Evolutionary conservation across 2,797 vertebrate genomes (phyloP), one percentile per base, ranked within the genome.

Genomic region (Hyperoplus lanceolatus): DNA sequence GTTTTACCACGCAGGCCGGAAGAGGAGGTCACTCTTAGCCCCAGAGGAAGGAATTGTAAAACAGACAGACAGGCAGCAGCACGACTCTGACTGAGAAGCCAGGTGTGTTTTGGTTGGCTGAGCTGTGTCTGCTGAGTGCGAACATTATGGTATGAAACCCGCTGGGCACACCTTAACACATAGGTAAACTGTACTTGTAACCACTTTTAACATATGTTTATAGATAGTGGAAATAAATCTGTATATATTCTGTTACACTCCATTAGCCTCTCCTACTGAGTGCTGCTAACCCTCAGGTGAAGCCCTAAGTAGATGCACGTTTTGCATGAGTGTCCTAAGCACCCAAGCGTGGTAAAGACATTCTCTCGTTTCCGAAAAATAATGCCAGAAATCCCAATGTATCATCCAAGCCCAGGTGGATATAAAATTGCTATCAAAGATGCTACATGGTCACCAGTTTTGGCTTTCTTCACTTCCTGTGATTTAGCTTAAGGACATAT

Each of bases 91-190:
- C 73, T 45, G 46, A 81, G 82, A 88, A 75, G 75, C 81, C 64
- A 83, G 62, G 78, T 87, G 82, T 82, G 86, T 85, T 84, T 73
- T 83, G 73, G 58, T 87, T 90, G 78, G 80, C 70, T 62, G 61
- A 14, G 29, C 55, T 60, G 56, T 46, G 55, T 77, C 70, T 73
- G 67, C 70, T 65, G 60, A 83, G 65, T 83, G 75, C 2, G 1
- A 75, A 75, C 62, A 72, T 75, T 67, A 63, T 54, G 56, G 57
- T 42, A 43, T 50, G 51, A 72, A 82, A 74, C 55, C 70, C n/a
- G 53, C 41, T 54, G 66, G 60, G 69, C 57, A 49, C 75, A 82
- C 55, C 62, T 83, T 85, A 41, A 77, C 4, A 16, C 58, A 53
- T 59, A 56, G 56, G 36, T 29, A 75, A 58, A 48, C 72, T 43